Base-by-base conservation (phyloP, 2,113 vertebrate species). In the Propithecus coquereli region DNA sequence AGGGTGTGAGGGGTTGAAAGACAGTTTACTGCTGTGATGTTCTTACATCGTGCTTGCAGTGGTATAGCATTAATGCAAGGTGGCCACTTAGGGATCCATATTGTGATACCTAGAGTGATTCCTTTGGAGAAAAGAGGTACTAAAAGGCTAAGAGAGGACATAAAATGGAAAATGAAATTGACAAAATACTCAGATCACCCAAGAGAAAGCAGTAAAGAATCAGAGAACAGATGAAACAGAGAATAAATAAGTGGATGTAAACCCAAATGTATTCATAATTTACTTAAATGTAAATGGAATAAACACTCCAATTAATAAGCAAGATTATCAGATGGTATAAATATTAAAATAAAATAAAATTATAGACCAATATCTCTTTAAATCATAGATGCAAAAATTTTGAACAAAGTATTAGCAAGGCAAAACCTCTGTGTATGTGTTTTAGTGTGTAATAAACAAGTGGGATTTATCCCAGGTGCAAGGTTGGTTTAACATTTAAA, bases 1-100 rank as follows among this genome's bases (percentile, higher is more conserved):
- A 34, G 43, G 12, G 54, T 16, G 18, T 25, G 57, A 34, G 54
- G 50, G 14, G 30, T 10, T 22, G 1, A 37, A 54, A 66, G 22
- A 47, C 43, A 52, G 54, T 14, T 2, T 1, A 27, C 14, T 3
- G 50, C 34, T 11, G 0, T 7, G 3, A 22, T 0, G 9, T 7
- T 18, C 54, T 27, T 23, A 3, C 5, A 1, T 3, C 6, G 1
- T 47, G 47, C 77, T 20, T 3, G 20, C 43, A 70, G 54, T 18
- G 20, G 43, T 12, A 9, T 40, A 50, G 9, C 9, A 34, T 1
- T 47, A 9, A 50, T 8, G 40, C 25, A 40, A 25, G 5, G 1
- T 0, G 3, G 52, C 50, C n/a, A 16, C n/a, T 27, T 34, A 52
- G 23, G 45, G 20, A 52, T 61, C 18, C 12, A 10, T 16, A 0